Base-by-base conservation (phyloP, 2,888 invertebrate species). In the Drosophila nr. perissopoda region DNA sequence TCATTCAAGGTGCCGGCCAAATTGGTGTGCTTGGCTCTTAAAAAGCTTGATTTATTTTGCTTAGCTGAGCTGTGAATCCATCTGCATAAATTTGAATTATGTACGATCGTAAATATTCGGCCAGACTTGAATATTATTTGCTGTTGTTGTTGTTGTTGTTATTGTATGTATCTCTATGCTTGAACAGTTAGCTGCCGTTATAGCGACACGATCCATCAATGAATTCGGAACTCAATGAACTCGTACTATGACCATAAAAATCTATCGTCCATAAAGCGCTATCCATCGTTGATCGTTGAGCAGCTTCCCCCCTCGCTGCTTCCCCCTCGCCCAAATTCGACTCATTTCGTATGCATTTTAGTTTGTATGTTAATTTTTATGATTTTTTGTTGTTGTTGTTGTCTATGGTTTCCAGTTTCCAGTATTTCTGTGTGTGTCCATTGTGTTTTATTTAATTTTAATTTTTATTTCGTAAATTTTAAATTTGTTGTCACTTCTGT, bases 381-480 rank as follows among this genome's bases (percentile, higher is more conserved):
- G 73, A 58, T 66, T 52, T 18, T 65, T 74, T 29, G 66, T 36
- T 54, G 29, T 48, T 54, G 10, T 38, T 21, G 1, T 62, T 45
- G 36, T 53, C 34, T 59, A 21, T 54, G 80, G 77, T 82, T 73
- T 73, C 71, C 49, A 58, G 79, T 82, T 77, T 81, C 77, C 77
- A 77, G 64, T 65, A 45, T 59, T 31, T 54, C 25, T 56, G 34
- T 42, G 67, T 60, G 38, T 49, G 63, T 65, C 60, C 76, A 79
- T 80, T 84, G 85, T 88, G 58, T 77, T 88, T 89, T 90, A 90
- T 90, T 88, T 80, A 82, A 85, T 87, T 89, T 86, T 87, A 86
- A 89, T 87, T 87, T 87, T 87, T 90, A 89, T 90, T 87, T 87
- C 86, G 88, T 90, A 86, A 90, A 88, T 83, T 89, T 87, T 73